These are phyloP conservation scores for Molothrus ater DNA, from an alignment of 2,797 vertebrate species.

Conservation along the genomic window DNA sequence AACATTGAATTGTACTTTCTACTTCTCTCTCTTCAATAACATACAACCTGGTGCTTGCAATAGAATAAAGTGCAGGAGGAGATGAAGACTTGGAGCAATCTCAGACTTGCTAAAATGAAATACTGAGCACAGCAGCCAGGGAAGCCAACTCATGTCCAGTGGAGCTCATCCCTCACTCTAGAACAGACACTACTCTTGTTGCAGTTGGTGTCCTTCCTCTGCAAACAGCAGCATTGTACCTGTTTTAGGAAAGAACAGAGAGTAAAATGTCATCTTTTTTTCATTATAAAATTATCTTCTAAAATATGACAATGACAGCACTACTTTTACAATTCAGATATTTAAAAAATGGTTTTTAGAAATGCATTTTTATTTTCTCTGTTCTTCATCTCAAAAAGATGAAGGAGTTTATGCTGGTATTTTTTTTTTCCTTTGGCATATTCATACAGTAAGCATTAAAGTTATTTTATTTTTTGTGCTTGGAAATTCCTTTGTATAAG, in stretches of 20 bases:
- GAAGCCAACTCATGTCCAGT: not conserved
- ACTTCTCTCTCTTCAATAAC: not conserved
- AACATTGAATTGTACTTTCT: not conserved
- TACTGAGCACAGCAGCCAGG: not conserved
- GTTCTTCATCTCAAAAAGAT: not conserved
- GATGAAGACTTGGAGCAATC: not conserved
- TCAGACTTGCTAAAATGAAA: not conserved
- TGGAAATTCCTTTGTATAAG: not conserved
- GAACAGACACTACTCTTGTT: conserved; percentile 21
- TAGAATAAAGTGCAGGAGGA: not conserved
- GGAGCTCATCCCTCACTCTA: conserved; percentile 34
- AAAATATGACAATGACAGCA: not conserved
- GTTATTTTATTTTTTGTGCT: not conserved
- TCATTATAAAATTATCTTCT: not conserved
- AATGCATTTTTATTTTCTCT: not conserved
- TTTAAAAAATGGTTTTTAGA: not conserved
- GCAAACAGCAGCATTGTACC: conserved; percentile 37
- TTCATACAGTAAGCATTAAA: not conserved
- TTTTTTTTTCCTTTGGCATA: not conserved
- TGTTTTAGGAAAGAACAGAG: conserved; percentile 65
- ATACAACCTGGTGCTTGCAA: not conserved
- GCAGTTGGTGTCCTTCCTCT: conserved; percentile 50
- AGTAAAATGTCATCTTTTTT: not conserved
- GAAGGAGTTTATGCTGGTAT: not conserved
- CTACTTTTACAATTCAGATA: not conserved